These are phyloP conservation scores for Caenorhabditis imperialis DNA, from an alignment of 2,888 invertebrate species.

Conservation along the genomic window DNA sequence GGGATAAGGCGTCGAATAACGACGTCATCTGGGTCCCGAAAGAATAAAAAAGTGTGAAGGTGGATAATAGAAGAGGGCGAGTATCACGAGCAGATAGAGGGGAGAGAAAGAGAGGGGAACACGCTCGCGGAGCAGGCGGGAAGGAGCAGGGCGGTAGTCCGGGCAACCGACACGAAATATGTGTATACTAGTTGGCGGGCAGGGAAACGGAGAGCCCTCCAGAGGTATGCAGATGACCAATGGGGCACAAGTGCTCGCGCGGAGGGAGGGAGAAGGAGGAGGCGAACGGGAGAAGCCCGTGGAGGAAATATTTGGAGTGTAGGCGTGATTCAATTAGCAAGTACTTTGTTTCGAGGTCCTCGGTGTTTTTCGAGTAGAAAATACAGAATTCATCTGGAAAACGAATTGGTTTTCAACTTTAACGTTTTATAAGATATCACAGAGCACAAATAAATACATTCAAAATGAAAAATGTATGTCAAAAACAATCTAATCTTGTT, in stretches of 20 bases:
- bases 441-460: too few relatives aligned
- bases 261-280: not conserved
- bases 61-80: constrained; percentile 28
- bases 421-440: too few relatives aligned
- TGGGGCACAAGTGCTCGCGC: constrained; percentile 3
- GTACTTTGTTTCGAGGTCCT: too few relatives aligned
- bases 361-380: too few relatives aligned
- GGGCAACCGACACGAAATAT: constrained; percentile 25
- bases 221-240: constrained; percentile 20
- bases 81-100: constrained; percentile 3
- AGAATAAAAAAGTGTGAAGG: constrained; percentile 13
- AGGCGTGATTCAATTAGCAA: too few relatives aligned
- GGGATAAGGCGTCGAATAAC: constrained; percentile 39
- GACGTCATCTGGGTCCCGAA: constrained; percentile 35
- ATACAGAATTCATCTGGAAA: too few relatives aligned
- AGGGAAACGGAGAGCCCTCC: not conserved
- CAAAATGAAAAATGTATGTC: constrained; percentile 2
- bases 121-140: constrained; percentile 14
- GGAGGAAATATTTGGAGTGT: not conserved
- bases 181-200: constrained; percentile 25
- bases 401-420: too few relatives aligned
- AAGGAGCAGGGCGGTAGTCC: constrained; percentile 19
- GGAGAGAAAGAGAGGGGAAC: constrained; percentile 7
- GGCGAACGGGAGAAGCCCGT: too few relatives aligned
- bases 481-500: constrained; percentile 26